These are phyloP conservation scores for Struthio camelus DNA, from an alignment of 2,113 vertebrate genomes.

Conservation along the genomic window DNA sequence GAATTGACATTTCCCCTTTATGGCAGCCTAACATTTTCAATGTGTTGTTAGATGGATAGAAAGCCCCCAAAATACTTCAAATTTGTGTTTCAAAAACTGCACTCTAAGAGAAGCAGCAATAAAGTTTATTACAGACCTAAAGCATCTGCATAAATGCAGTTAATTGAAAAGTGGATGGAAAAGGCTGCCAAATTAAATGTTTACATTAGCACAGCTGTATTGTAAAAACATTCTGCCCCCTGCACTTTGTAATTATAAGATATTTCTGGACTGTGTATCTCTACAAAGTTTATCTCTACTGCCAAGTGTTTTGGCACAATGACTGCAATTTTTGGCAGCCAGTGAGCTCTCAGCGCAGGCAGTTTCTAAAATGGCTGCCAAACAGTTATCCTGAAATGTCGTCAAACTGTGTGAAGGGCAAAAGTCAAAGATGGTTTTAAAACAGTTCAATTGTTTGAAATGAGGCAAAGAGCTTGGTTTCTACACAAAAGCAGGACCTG, in stretches of 20 bases:
- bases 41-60: slow-evolving; percentile 59
- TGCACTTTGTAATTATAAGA: slow-evolving; percentile 95
- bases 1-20: slow-evolving; percentile 61
- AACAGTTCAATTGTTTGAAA: not conserved
- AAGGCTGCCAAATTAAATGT: slow-evolving; percentile 97
- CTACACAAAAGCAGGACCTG: not conserved
- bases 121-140: slow-evolving; percentile 86
- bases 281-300: slow-evolving; percentile 85
- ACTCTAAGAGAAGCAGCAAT: slow-evolving; percentile 80
- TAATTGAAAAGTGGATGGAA: slow-evolving; percentile 88
- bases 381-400: slow-evolving; percentile 96
- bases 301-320: slow-evolving; percentile 96
- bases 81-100: slow-evolving; percentile 83
- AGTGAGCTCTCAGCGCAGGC: slow-evolving; percentile 86
- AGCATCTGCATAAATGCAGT: slow-evolving; percentile 83
- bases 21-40: slow-evolving; percentile 51
- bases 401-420: slow-evolving; percentile 78
- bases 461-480: not conserved
- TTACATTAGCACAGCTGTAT: slow-evolving; percentile 99
- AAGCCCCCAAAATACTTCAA: slow-evolving; percentile 62
- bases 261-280: slow-evolving; percentile 91
- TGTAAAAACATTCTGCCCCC: slow-evolving; percentile 96
- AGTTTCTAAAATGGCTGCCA: slow-evolving; percentile 99
- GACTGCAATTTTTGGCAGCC: slow-evolving; percentile 89
- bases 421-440: slow-evolving; percentile 54